phyloP scores from a whole-genome alignment of 1,140 invertebrate genomes.

The Bombus affinis region DNA sequence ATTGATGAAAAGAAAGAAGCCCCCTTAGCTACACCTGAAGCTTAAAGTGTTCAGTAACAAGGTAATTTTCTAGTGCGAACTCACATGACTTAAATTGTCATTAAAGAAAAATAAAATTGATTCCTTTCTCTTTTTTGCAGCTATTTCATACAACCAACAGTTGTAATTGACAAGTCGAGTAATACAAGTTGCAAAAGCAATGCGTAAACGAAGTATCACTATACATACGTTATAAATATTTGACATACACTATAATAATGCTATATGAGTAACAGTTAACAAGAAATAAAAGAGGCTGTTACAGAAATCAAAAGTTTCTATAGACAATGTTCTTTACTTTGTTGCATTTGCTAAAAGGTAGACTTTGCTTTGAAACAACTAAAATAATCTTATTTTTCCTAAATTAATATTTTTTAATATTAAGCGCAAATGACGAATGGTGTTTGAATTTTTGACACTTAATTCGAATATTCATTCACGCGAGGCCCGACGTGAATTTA shows the following conservation, averaged over 20 bases:
- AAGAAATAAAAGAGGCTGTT: constrained; percentile 63
- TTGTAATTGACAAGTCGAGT: constrained; percentile 60
- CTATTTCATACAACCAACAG: constrained; percentile 53
- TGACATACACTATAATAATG: constrained; percentile 64
- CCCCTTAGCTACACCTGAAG: constrained; percentile 78
- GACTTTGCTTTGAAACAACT: constrained; percentile 38
- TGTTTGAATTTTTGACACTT: constrained; percentile 25
- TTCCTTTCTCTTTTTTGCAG: constrained; percentile 45
- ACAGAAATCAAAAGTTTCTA: constrained; percentile 62
- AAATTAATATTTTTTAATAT: constrained; percentile 46
- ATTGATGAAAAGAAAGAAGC: constrained; percentile 80
- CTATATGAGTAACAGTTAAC: constrained; percentile 65
- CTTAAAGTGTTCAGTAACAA: constrained; percentile 68
- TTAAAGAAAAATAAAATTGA: constrained; percentile 8
- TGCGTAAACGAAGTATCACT: constrained; percentile 57
- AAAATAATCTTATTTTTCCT: constrained; percentile 26
- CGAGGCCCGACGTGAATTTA: not conserved
- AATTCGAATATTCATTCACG: constrained; percentile 32
- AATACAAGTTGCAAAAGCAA: constrained; percentile 50
- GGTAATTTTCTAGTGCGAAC: constrained; percentile 56
- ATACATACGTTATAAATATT: constrained; percentile 65
- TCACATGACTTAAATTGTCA: not conserved
- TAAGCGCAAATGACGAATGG: constrained; percentile 6
- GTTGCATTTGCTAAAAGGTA: constrained; percentile 41
- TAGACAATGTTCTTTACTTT: constrained; percentile 53